Percentiles rank a stretch among this genome's conserved stretches.
Conservation (phyloP, 2,797 vertebrate species). For the Tokudaia muenninki region DNA sequence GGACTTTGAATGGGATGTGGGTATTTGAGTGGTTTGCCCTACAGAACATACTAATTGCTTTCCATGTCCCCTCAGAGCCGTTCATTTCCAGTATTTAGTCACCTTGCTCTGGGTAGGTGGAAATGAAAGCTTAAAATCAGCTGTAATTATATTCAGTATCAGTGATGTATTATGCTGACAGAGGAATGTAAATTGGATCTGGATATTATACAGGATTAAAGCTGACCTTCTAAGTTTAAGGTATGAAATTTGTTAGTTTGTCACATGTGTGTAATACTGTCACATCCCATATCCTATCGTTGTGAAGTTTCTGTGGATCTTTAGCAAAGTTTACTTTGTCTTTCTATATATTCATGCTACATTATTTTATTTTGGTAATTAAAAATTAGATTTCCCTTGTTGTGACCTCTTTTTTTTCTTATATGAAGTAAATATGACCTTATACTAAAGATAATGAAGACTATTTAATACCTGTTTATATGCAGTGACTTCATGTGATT, state of each 20-base stretch:
- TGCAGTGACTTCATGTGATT: background rate
- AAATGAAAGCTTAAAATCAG: constrained; percentile 86
- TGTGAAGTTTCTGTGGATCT: constrained; percentile 19
- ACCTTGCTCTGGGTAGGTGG: constrained; percentile 78
- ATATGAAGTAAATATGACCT: background rate
- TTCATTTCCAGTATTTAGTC: constrained; percentile 82
- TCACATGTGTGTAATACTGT: constrained; percentile 66
- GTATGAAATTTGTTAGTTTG: constrained; percentile 89
- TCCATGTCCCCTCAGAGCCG: background rate
- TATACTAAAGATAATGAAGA: background rate
- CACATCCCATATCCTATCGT: background rate
- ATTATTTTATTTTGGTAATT: constrained; percentile 47
- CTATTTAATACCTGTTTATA: background rate
- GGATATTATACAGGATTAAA: constrained; percentile 91
- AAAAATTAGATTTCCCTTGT: constrained; percentile 40
- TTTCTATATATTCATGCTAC: constrained; percentile 15
- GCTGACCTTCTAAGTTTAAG: constrained; percentile 92
- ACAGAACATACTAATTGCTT: constrained; percentile 31
- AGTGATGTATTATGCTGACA: constrained; percentile 94
- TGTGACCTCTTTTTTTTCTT: background rate
- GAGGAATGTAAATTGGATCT: constrained; percentile 93
- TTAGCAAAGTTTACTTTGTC: constrained; percentile 51
- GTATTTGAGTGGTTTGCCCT: constrained; percentile 61
- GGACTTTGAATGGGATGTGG: background rate
- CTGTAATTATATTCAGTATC: constrained; percentile 92